Evolutionary conservation across 2,113 vertebrate species (phyloP).

Genomic region (Aix galericulata): DNA sequence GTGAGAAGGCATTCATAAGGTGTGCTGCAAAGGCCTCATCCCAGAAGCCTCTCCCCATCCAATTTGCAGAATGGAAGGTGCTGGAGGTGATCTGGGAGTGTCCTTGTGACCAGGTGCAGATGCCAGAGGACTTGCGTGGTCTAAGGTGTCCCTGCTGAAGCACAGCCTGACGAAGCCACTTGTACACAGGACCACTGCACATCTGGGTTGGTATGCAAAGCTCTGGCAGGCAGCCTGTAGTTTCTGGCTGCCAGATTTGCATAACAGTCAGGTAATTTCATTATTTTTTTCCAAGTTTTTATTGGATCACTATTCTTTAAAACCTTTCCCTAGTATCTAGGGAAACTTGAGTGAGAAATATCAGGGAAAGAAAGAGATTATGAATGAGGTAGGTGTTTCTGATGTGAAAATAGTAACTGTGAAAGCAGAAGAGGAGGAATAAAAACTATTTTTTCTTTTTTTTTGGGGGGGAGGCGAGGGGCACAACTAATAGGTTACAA

Average conservation of each 20-base stretch:
- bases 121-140: neutral
- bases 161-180: neutral
- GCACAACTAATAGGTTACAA: neutral
- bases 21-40: rapidly evolving
- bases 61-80: rapidly evolving
- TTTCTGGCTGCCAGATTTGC: neutral
- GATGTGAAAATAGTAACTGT: neutral
- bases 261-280: neutral
- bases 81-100: rapidly evolving
- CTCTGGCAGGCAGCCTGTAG: rapidly evolving
- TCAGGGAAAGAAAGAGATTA: neutral
- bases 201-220: rapidly evolving
- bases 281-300: neutral
- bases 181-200: rapidly evolving
- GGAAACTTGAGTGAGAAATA: neutral
- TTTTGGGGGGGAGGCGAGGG: no score
- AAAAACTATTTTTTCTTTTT: neutral
- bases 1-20: rapidly evolving
- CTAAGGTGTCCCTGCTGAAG: rapidly evolving
- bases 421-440: neutral
- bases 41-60: rapidly evolving
- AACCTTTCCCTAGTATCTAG: neutral
- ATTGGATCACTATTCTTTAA: neutral
- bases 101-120: neutral
- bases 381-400: neutral